Evolutionary conservation across 2,797 vertebrate species (phyloP).

Genomic region (Tragelaphus eurycerus): DNA sequence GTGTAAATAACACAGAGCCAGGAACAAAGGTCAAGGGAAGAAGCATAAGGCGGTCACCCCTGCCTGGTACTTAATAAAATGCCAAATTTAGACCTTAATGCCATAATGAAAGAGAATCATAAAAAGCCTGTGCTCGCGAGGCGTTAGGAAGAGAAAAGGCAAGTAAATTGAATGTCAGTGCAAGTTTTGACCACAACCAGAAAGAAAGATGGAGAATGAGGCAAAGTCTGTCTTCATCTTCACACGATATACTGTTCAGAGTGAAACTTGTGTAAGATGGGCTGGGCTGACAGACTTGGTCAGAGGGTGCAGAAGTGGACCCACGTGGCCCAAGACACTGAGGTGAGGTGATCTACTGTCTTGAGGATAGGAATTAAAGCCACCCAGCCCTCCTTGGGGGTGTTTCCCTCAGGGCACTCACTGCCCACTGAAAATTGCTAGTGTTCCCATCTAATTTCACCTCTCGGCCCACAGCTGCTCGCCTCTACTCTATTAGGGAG

Average conservation of each 20-base stretch:
- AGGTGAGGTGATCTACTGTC: background rate
- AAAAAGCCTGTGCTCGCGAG: background rate
- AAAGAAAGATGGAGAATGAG: background rate
- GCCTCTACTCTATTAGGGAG: background rate
- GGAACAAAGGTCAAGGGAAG: background rate
- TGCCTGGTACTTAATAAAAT: background rate
- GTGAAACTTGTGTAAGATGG: background rate
- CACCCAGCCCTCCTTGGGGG: background rate
- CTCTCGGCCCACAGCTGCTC: background rate
- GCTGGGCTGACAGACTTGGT: background rate
- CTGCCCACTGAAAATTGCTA: background rate
- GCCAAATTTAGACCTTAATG: background rate
- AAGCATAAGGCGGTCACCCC: background rate
- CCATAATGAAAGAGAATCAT: background rate
- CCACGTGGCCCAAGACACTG: background rate
- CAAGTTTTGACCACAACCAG: background rate
- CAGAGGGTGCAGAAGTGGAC: background rate
- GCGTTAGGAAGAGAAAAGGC: background rate
- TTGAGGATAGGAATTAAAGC: background rate
- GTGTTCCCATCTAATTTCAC: background rate
- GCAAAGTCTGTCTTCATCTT: background rate
- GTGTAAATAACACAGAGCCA: background rate
- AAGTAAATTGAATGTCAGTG: background rate
- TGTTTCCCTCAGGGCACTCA: background rate
- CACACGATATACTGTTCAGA: fast-evolving